Evolutionary conservation across 2,888 invertebrate genomes (phyloP).

Genomic region (Schizotus pectinicornis): DNA sequence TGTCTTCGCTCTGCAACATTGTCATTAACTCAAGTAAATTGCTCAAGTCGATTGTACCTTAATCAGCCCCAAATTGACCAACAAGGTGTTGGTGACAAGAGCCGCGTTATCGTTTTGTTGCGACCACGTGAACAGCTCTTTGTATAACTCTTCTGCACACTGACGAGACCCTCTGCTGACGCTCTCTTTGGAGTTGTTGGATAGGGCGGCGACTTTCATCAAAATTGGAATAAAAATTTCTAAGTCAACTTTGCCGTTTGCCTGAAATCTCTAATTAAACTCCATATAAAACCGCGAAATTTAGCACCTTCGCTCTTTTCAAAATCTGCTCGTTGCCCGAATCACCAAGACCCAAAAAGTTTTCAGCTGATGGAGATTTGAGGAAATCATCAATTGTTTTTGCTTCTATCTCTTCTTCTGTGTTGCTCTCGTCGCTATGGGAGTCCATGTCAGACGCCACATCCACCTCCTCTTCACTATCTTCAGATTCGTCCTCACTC

Average conservation of each 20-base stretch:
- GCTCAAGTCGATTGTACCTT: conserved; percentile 64
- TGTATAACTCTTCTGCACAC: conserved; percentile 61
- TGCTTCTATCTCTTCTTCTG: conserved; percentile 42
- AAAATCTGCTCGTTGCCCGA: conserved; percentile 51
- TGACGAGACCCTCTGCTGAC: conserved; percentile 53
- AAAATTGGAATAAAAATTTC: conserved; percentile 57
- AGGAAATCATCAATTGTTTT: conserved; percentile 59
- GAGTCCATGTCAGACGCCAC: conserved; percentile 47
- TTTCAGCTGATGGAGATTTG: conserved; percentile 58
- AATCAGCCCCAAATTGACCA: conserved; percentile 71
- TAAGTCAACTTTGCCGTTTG: conserved; percentile 40
- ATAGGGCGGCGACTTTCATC: conserved; percentile 65
- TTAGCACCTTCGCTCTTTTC: conserved; percentile 51
- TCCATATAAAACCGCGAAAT: no score
- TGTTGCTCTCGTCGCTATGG: conserved; percentile 40
- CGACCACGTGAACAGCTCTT: conserved; percentile 63
- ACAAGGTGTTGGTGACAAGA: conserved; percentile 67
- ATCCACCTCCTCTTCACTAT: conserved; percentile 66
- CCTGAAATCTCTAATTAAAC: conserved; percentile 38
- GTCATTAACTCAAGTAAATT: conserved; percentile 5
- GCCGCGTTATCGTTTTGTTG: conserved; percentile 61
- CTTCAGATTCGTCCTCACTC: conserved; percentile 66
- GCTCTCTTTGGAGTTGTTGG: conserved; percentile 62
- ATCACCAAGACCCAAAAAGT: conserved; percentile 59
- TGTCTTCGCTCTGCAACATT: conserved; percentile 69